These are phyloP conservation scores for Amphipoea oculea DNA, from an alignment of 2,888 invertebrate species.

Conservation along the genomic window DNA sequence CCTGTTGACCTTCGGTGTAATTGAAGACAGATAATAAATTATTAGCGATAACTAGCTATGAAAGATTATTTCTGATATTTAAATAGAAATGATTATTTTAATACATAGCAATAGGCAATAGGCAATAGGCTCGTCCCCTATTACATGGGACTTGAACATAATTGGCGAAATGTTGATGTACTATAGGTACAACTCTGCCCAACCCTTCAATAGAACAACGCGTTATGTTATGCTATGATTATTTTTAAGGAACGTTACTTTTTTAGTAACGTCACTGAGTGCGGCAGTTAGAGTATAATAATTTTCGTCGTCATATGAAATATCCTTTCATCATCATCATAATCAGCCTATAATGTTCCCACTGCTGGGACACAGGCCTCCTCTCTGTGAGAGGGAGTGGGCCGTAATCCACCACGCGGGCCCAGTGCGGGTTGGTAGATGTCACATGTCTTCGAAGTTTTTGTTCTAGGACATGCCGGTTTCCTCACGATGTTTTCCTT, in stretches of 20 bases:
- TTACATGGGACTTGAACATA: not conserved
- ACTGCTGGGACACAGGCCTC: no score
- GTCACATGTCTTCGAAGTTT: no score
- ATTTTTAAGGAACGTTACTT: not conserved
- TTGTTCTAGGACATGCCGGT: no score
- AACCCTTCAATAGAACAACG: not conserved
- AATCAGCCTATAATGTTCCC: no score
- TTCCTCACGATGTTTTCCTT: no score
- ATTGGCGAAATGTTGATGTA: not conserved
- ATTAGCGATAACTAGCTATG: not conserved
- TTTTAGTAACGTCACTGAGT: not conserved
- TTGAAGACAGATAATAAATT: not conserved
- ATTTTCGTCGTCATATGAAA: not conserved
- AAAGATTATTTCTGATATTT: slow-evolving; percentile 5
- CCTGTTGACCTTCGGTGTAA: not conserved
- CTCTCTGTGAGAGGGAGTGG: no score
- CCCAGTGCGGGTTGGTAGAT: no score
- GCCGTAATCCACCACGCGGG: no score
- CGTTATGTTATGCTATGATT: not conserved
- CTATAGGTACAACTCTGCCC: not conserved
- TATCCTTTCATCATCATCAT: no score
- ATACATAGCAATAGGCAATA: not conserved
- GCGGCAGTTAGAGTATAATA: not conserved
- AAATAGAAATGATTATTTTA: not conserved
- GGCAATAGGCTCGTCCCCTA: no score